A percentile compares a stretch with the other conserved stretches of the same genome.
These are phyloP conservation scores for Motacilla tschutschensis DNA, from an alignment of 2,113 vertebrate genomes.

Conservation along the genomic window DNA sequence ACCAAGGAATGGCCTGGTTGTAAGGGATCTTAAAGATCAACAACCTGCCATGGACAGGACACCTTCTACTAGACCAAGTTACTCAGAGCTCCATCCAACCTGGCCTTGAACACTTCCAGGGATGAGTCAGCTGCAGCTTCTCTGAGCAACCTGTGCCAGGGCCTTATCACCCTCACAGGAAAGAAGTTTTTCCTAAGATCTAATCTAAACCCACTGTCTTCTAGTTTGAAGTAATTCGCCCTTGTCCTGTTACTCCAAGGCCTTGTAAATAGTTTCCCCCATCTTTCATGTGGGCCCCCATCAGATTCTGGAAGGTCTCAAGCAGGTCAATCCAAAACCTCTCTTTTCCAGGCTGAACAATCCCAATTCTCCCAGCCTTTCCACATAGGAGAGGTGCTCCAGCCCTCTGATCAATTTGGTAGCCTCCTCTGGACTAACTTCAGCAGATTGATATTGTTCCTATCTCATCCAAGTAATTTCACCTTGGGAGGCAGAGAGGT, in stretches of 20 bases:
- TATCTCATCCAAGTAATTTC: background rate
- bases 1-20: background rate
- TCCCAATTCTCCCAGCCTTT: background rate
- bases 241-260: background rate
- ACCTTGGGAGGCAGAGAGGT: background rate
- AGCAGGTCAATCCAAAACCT: background rate
- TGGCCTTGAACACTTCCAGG: background rate
- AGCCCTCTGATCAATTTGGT: background rate
- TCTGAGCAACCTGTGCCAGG: background rate
- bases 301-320: background rate
- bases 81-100: background rate
- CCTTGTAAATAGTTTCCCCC: background rate
- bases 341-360: background rate
- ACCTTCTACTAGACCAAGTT: background rate
- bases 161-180: background rate
- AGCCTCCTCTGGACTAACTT: background rate
- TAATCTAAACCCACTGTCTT: background rate
- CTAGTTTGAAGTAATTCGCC: background rate
- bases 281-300: background rate
- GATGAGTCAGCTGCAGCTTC: rapidly evolving
- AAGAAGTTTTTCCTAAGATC: background rate
- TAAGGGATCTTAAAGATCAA: background rate
- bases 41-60: background rate
- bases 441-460: background rate
- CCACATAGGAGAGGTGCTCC: rapidly evolving